Percentiles rank a stretch among this genome's conserved stretches.
Conservation (phyloP, 1,140 invertebrate genomes). For the Drosophila virilis region DNA sequence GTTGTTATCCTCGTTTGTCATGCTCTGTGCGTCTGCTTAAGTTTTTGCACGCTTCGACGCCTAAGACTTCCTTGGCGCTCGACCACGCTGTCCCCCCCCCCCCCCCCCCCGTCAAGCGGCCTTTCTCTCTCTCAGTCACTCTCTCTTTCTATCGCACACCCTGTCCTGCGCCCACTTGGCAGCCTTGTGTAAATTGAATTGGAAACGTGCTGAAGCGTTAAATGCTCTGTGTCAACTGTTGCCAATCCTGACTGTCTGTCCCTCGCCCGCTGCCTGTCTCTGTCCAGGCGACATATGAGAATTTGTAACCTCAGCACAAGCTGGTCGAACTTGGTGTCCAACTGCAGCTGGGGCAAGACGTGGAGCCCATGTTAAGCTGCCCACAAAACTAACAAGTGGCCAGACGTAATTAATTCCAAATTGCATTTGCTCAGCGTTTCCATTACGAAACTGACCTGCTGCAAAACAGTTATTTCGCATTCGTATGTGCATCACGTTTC, state of each 20-base stretch:
- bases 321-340: slow-evolving; percentile 46
- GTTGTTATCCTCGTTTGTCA: slow-evolving; percentile 69
- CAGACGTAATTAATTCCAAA: slow-evolving; percentile 74
- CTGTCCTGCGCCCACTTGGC: slow-evolving; percentile 23
- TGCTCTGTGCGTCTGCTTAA: slow-evolving; percentile 77
- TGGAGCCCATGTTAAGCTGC: slow-evolving; percentile 8
- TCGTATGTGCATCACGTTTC: slow-evolving; percentile 14
- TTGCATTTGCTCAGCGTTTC: slow-evolving; percentile 53
- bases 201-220: slow-evolving; percentile 84
- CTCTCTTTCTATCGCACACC: background rate
- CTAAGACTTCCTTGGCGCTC: slow-evolving; percentile 74
- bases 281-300: slow-evolving; percentile 75
- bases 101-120: background rate
- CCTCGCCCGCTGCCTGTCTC: slow-evolving; percentile 21
- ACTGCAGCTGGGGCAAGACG: slow-evolving; percentile 5
- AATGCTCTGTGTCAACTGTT: slow-evolving; percentile 84
- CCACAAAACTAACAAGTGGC: slow-evolving; percentile 42
- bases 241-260: slow-evolving; percentile 54
- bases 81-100: slow-evolving; percentile 21
- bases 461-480: slow-evolving; percentile 14
- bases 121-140: background rate
- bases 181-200: slow-evolving; percentile 79
- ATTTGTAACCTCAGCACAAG: slow-evolving; percentile 81
- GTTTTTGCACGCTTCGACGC: slow-evolving; percentile 78
- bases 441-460: slow-evolving; percentile 26